A percentile compares a stretch with the other conserved stretches of the same genome.
Conservation (phyloP, 2,797 vertebrate genomes). For the Heteromormyrus szaboi region DNA sequence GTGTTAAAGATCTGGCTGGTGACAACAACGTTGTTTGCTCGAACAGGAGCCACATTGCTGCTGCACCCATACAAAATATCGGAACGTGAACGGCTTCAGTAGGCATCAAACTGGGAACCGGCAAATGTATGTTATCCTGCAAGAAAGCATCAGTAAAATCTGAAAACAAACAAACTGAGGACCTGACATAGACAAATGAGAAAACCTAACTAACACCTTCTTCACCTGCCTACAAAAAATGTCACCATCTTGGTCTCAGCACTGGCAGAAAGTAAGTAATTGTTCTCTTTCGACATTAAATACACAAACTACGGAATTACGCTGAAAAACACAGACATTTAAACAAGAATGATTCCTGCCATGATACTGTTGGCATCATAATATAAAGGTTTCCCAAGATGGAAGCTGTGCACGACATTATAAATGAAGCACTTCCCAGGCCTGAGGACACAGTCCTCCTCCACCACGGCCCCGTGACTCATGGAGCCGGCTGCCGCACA, state of each 20-base stretch:
- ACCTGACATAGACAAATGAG: background rate
- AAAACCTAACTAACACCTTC: background rate
- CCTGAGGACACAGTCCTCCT: background rate
- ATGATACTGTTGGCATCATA: background rate
- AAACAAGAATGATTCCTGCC: background rate
- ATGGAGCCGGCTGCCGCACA: background rate
- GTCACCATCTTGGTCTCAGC: background rate
- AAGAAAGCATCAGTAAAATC: background rate
- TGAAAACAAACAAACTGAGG: background rate
- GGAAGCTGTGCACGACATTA: background rate
- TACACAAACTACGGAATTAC: background rate
- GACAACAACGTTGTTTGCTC: conserved; percentile 25
- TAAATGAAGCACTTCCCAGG: background rate
- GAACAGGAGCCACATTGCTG: background rate
- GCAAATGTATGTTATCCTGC: background rate
- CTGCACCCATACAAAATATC: background rate
- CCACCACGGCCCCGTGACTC: background rate
- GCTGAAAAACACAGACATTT: background rate
- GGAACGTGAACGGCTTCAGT: background rate
- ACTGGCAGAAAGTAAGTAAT: background rate
- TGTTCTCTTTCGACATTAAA: background rate
- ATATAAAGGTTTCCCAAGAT: background rate
- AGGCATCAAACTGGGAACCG: background rate
- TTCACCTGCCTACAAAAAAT: background rate
- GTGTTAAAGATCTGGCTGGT: conserved; percentile 12